Evolutionary conservation across 2,113 vertebrate species (phyloP), one percentile per base, ranked within the genome.

Genomic region (Indicator indicator): DNA sequence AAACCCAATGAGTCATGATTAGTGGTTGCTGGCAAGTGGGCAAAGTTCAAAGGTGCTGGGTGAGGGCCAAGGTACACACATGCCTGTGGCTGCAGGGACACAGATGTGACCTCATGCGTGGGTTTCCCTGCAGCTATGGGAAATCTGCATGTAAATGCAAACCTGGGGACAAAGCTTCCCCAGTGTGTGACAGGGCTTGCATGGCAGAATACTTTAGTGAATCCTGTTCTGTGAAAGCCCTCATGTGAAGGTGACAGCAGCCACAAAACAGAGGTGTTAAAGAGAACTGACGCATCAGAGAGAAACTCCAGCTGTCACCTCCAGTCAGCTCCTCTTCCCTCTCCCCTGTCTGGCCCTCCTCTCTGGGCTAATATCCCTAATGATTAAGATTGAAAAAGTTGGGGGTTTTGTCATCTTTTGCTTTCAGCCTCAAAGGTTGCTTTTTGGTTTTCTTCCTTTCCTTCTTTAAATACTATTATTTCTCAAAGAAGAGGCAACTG

Each of bases 221-320:
- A 60, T 40, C 62, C 86, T 24, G 1, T 46, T 60, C 88, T 33
- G 70, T 9, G 63, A 30, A 46, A 86, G 69, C 36, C 12, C 73
- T 90, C 83, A 16, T 86, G 30, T 65, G 93, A 96, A 90, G 93
- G 93, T 94, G 96, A 96, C 93, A 95, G 95, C 95, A 97, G 92
- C 93, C 90, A 73, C 74, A 26, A 36, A 79, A 90, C 16, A 73
- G 93, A 96, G 94, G 95, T 96, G 95, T 94, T 94, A 93, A 96
- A 93, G 90, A 68, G 95, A 90, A 32, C 88, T 90, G 95, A 95
- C 80, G 71, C 92, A 82, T 92, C 90, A 50, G 42, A 96, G 42
- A 96, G 82, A 84, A 96, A 95, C 92, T 94, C 93, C 95, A 96
- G 95, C 95, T 96, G 95, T 95, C 93, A 4, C 88, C 94, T 96